These are phyloP conservation scores for Galago senegalensis DNA, from an alignment of 2,797 vertebrate genomes.

Conservation along the genomic window DNA sequence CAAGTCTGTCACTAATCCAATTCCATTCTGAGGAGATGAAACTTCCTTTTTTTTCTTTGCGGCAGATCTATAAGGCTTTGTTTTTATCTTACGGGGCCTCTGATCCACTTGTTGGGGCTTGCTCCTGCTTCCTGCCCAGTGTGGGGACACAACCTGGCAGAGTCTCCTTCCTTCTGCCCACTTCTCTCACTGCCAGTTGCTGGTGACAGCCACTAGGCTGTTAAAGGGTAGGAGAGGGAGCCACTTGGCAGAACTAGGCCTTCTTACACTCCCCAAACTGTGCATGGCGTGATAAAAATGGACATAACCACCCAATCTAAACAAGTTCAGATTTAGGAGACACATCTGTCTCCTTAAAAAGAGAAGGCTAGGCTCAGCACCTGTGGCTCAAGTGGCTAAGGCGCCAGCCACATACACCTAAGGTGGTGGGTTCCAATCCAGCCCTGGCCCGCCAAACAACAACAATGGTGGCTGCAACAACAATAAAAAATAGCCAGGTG, in stretches of 20 bases:
- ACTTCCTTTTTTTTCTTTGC: background rate
- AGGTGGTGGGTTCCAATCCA: no score
- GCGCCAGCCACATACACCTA: no score
- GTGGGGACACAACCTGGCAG: background rate
- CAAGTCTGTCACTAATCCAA: slow-evolving; percentile 51
- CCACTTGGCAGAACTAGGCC: background rate
- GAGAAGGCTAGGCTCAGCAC: background rate
- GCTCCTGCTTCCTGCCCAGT: background rate
- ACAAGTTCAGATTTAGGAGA: background rate
- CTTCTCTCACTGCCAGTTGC: background rate
- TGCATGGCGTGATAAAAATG: background rate
- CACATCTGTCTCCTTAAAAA: background rate
- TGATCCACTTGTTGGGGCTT: background rate
- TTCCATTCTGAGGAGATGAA: background rate
- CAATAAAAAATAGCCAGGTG: no score
- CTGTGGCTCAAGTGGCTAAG: no score
- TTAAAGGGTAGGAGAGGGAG: background rate
- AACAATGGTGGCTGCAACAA: no score
- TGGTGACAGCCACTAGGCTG: background rate
- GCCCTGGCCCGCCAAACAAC: no score
- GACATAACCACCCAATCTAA: background rate
- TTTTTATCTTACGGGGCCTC: background rate
- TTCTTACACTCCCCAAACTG: background rate
- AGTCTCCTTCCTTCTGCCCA: background rate
- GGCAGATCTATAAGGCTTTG: background rate